phyloP scores from a whole-genome alignment of 2,113 vertebrate species.

The Cairina moschata region DNA sequence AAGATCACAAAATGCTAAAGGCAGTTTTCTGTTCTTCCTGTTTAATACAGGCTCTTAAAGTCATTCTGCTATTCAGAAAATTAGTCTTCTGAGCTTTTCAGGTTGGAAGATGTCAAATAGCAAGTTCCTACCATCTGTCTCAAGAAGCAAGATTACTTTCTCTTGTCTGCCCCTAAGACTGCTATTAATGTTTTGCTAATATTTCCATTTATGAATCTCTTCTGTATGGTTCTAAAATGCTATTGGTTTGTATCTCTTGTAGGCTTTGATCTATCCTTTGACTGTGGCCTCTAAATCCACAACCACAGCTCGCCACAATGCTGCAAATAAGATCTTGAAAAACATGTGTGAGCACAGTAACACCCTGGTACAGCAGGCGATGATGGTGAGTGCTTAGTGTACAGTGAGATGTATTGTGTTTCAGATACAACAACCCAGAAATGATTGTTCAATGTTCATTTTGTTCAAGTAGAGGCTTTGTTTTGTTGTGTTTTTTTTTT shows the following conservation, averaged over 20 bases:
- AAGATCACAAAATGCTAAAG: not conserved
- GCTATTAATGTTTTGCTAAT: not conserved
- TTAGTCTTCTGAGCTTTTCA: not conserved
- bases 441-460: not conserved
- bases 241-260: not conserved
- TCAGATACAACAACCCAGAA: not conserved
- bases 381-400: constrained; percentile 87
- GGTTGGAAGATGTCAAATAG: not conserved
- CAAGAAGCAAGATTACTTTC: not conserved
- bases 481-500: not conserved
- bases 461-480: not conserved
- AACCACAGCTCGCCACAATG: constrained; percentile 95
- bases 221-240: not conserved
- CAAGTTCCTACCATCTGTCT: not conserved
- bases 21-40: not conserved
- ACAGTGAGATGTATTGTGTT: not conserved
- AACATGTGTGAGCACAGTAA: constrained; percentile 99
- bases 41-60: not conserved
- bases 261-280: constrained; percentile 98
- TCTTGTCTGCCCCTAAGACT: not conserved
- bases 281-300: constrained; percentile 99
- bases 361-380: constrained; percentile 96
- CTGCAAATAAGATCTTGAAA: constrained; percentile 98
- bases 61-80: not conserved
- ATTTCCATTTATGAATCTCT: not conserved